Evolutionary conservation across 2,113 vertebrate species (phyloP), one percentile per base, ranked within the genome.

Genomic region (Nothobranchius kuhntae): DNA sequence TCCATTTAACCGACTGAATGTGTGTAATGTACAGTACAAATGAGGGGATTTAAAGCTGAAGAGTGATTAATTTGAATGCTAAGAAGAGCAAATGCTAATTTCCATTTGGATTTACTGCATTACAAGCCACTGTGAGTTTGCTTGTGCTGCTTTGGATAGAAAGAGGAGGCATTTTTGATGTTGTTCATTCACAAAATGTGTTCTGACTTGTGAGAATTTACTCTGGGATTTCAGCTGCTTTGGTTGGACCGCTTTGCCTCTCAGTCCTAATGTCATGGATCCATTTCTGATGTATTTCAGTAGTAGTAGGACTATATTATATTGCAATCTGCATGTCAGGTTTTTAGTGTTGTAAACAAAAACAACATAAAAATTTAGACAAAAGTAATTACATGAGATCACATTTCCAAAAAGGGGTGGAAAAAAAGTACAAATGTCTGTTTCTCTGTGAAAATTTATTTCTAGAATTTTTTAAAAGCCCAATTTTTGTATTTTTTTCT

Each of bases 21-120:
- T 56, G n/a, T 54, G 36, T 46, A 35, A 58, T 59, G 9, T 38
- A 53, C 35, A 61, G 7, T 13, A 21, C 38, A 24, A 64, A 65
- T 50, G 21, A 47, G 15, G 38, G 15, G 40, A 64, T 50, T 64
- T 4, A 9, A 38, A 30, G 24, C 63, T 59, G 13, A 62, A 81
- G 53, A 36, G n/a, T 57, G 51, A 65, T 73, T 73, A 4, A 24
- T 60, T 76, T 38, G 48, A 51, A 69, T 61, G 63, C 35, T 42
- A 35, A 30, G 40, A 26, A 17, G 6, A 13, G 0, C 9, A 21
- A 4, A 11, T 13, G 2, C 6, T 65, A 44, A 77, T 47, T 52
- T 44, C 8, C 47, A 0, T 30, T 45, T n/a, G 2, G 51, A 9
- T 57, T 52, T 26, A 42, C 26, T 58, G 0, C 52, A 38, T 38